Percentiles rank a stretch among this genome's conserved stretches.
These are phyloP conservation scores for Taxidea taxus DNA, from an alignment of 2,113 vertebrate species.

Conservation along the genomic window DNA sequence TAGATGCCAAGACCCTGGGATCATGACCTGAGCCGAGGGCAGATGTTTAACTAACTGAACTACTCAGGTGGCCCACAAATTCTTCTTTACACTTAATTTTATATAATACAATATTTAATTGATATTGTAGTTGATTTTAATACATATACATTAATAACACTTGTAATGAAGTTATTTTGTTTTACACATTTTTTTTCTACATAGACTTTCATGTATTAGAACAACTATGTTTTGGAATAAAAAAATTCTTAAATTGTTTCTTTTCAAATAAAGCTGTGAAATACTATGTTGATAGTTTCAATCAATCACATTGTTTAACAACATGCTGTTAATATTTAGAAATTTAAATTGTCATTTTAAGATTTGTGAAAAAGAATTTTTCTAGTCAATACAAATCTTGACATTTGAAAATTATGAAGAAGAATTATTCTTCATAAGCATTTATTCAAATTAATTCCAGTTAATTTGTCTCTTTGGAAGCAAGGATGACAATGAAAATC, in stretches of 20 bases:
- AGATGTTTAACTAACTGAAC: background rate
- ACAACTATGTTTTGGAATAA: constrained; percentile 21
- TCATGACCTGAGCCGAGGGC: background rate
- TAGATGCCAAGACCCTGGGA: background rate
- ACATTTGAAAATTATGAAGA: constrained; percentile 43
- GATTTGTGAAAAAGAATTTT: background rate
- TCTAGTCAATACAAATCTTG: constrained; percentile 32
- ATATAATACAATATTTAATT: background rate
- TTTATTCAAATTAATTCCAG: constrained; percentile 40
- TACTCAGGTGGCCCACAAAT: background rate
- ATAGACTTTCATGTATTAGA: background rate
- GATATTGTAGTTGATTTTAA: background rate
- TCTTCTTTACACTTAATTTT: background rate
- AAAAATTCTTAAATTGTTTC: background rate
- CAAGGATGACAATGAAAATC: background rate
- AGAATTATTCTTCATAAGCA: background rate
- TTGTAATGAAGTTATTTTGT: background rate
- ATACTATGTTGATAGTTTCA: constrained; percentile 5
- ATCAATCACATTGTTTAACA: constrained; percentile 51
- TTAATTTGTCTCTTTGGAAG: constrained; percentile 35
- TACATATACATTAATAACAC: background rate
- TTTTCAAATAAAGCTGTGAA: constrained; percentile 40
- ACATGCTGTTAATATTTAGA: constrained; percentile 33
- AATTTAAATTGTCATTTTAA: constrained; percentile 58
- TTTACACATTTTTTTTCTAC: background rate